Conservation (phyloP, 2,113 vertebrate species). For the Megaleporinus macrocephalus region DNA sequence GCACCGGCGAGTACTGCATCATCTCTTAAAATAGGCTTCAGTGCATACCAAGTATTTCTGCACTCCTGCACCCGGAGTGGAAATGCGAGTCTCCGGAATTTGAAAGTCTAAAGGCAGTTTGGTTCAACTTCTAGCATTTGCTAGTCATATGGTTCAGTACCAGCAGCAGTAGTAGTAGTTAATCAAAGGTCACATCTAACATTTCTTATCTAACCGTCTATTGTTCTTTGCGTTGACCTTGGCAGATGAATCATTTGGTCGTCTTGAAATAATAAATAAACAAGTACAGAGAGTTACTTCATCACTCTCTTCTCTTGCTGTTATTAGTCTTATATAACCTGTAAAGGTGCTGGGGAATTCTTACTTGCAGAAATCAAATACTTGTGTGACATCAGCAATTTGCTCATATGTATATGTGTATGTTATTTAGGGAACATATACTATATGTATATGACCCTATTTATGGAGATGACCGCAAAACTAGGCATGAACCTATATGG, state of each 20-base stretch:
- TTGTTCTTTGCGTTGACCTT: neutral
- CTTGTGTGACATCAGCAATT: neutral
- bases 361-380: too few species aligned
- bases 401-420: neutral
- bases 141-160: neutral
- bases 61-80: neutral
- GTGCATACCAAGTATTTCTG: conserved; percentile 22
- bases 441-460: neutral
- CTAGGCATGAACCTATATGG: neutral
- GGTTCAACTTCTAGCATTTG: neutral
- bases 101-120: neutral
- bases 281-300: neutral
- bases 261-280: too few species aligned
- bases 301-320: neutral
- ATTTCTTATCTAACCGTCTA: conserved; percentile 9
- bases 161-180: neutral
- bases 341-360: too few species aligned
- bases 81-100: neutral
- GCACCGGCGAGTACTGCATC: conserved; percentile 36
- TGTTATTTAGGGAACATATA: neutral
- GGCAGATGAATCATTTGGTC: too few species aligned
- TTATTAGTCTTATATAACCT: too few species aligned
- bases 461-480: neutral
- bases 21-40: conserved; percentile 50
- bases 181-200: neutral